Conservation (phyloP, 2,113 vertebrate genomes). For the Anhinga anhinga region DNA sequence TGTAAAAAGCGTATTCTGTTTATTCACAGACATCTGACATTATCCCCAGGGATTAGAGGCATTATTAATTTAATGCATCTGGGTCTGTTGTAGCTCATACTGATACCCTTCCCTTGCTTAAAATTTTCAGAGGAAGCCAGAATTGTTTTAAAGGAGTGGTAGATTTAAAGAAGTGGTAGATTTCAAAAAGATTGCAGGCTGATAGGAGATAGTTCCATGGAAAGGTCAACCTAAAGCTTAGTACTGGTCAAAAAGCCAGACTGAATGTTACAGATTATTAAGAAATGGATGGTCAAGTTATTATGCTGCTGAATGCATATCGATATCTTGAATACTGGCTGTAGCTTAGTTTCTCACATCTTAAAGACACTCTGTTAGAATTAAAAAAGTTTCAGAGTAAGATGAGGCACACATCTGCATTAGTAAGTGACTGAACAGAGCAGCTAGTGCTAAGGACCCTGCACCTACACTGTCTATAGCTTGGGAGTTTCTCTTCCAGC, state of each 20-base stretch:
- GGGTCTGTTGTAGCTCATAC: background rate
- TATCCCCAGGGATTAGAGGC: background rate
- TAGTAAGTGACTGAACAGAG: background rate
- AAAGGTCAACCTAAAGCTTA: background rate
- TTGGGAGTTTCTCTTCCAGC: background rate
- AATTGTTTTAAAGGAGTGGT: background rate
- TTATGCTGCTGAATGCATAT: background rate
- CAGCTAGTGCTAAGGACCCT: background rate
- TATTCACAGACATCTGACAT: background rate
- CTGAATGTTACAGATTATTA: background rate
- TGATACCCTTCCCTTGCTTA: background rate
- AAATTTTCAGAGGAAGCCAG: background rate
- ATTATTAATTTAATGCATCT: background rate
- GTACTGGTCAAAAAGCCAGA: background rate
- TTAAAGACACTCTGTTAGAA: background rate
- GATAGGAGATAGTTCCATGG: background rate
- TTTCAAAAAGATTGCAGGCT: background rate
- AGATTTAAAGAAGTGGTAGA: background rate
- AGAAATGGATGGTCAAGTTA: background rate
- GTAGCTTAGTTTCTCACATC: background rate
- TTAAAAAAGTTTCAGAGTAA: background rate
- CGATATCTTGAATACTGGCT: background rate
- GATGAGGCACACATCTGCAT: background rate
- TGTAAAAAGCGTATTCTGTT: background rate
- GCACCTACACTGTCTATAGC: fast-evolving